Conservation (phyloP, 2,888 invertebrate species). For the Anarsia innoxiella region DNA sequence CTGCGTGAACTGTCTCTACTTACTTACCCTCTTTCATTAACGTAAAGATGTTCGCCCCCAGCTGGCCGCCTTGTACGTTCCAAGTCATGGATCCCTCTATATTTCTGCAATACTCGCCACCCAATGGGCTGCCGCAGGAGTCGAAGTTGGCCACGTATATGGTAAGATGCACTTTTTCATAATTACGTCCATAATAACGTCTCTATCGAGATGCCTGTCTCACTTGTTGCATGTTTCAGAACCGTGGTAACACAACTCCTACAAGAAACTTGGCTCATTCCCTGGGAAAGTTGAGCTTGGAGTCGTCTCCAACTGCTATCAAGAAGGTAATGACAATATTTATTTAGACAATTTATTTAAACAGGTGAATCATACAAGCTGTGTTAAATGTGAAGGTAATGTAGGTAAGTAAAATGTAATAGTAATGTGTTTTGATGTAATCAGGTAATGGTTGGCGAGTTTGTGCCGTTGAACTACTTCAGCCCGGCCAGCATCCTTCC, state of each 20-base stretch:
- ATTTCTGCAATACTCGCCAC: slow-evolving; percentile 77
- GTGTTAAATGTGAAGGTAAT: too few relatives aligned
- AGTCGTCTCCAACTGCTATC: slow-evolving; percentile 46
- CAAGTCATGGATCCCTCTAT: slow-evolving; percentile 84
- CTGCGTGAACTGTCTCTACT: background rate
- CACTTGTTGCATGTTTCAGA: slow-evolving; percentile 37
- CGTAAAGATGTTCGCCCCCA: slow-evolving; percentile 19
- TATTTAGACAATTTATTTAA: background rate
- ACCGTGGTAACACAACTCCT: slow-evolving; percentile 48
- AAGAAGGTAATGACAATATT: slow-evolving; percentile 37
- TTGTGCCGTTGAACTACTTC: slow-evolving; percentile 57
- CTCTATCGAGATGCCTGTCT: background rate
- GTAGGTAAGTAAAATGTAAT: too few relatives aligned
- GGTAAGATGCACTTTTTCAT: slow-evolving; percentile 61
- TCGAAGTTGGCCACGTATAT: slow-evolving; percentile 90
- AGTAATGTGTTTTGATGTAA: background rate
- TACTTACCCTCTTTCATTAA: slow-evolving; percentile 16
- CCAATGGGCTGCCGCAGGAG: slow-evolving; percentile 86
- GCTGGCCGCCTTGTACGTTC: slow-evolving; percentile 38
- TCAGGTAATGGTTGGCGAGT: slow-evolving; percentile 53
- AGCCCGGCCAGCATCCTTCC: slow-evolving; percentile 33
- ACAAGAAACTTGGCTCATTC: slow-evolving; percentile 45
- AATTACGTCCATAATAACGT: too few relatives aligned
- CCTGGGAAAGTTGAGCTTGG: slow-evolving; percentile 46
- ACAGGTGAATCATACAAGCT: background rate